Evolutionary conservation across 2,113 vertebrate genomes (phyloP), one percentile per base, ranked within the genome.

Genomic region (Myiagra hebetior): DNA sequence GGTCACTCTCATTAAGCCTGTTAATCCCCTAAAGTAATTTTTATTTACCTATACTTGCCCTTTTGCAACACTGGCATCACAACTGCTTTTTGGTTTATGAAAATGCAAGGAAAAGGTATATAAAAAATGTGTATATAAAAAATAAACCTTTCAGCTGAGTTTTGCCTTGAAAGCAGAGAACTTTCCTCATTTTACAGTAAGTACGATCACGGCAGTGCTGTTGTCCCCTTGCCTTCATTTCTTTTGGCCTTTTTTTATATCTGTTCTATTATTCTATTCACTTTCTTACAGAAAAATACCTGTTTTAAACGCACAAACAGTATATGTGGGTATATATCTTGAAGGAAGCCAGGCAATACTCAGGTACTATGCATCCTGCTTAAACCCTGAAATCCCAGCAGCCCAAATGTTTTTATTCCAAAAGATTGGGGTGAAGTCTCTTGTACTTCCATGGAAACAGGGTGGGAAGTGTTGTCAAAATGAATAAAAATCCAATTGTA

Each of bases 1-100:
- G 27, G 64, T 93, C 76, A 10, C 41, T 84, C 26, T 78, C 27
- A 37, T 65, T 70, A 78, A 64, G 33, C 11, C 18, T 55, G 11
- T 76, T 81, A 85, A 88, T 88, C 55, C 35, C 50, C 23, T 62
- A 23, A 63, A 82, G 47, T 93, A 94, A 89, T 93, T 92, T 95
- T 26, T 87, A 92, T 97, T 95, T 97, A 72, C 80, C 30, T 86
- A 10, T 96, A 95, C 33, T 90, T 83, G 28, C 53, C 78, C 63
- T 92, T 93, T 59, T 83, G 46, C 26, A 95, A 63, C 41, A 75
- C 35, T 74, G 7, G 91, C 77, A 72, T 84, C 72, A 85, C 33
- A 92, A 47, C 52, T 62, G 39, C 35, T 85, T 94, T 84, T 89
- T 52, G 49, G 10, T 83, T 89, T 83, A 64, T 86, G 70, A 55